phyloP scores from a whole-genome alignment of 2,888 invertebrate species.

The Yponomeuta evonymella region DNA sequence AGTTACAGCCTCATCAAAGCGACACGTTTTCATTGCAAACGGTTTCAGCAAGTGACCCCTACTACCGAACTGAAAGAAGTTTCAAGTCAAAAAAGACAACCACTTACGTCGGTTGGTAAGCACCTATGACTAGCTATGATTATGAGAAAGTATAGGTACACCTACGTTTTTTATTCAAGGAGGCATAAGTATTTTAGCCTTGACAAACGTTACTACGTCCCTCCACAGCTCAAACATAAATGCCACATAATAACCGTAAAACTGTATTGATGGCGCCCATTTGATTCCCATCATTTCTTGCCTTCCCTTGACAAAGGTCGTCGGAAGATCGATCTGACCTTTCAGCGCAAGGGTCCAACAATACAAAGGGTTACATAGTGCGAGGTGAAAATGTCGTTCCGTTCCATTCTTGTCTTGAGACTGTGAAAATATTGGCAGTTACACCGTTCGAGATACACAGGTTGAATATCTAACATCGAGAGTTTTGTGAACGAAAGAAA shows the following conservation, averaged over 20 bases:
- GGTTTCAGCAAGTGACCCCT: too few species aligned
- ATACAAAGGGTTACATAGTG: conserved; percentile 1
- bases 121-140: too few species aligned
- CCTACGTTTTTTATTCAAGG: background rate
- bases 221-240: background rate
- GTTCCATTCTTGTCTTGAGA: background rate
- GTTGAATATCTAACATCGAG: too few species aligned
- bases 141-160: too few species aligned
- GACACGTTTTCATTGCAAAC: too few species aligned
- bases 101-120: too few species aligned
- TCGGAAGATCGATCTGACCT: conserved; percentile 5
- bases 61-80: too few species aligned
- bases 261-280: background rate
- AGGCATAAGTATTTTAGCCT: background rate
- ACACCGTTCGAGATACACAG: background rate
- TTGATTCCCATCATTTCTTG: conserved; percentile 5
- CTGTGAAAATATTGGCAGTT: background rate
- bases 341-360: background rate
- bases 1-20: too few species aligned
- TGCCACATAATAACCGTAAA: background rate
- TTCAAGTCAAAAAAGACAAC: too few species aligned
- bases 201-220: background rate
- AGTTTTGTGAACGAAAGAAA: background rate
- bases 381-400: background rate
- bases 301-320: conserved; percentile 11